These are phyloP conservation scores for Cyclophora punctaria DNA, from an alignment of 2,888 invertebrate species.

Conservation along the genomic window DNA sequence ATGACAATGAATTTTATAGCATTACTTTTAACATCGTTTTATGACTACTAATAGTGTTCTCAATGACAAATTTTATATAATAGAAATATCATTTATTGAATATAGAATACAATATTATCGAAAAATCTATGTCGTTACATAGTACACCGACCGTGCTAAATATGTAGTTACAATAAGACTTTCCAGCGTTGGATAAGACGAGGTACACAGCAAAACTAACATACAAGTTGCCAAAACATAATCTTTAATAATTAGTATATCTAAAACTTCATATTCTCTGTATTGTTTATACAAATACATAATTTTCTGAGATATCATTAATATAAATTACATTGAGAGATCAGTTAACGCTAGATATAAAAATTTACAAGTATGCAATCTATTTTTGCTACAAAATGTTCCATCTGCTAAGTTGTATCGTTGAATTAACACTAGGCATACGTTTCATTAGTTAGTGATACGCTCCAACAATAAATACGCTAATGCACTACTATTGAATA, in stretches of 20 bases:
- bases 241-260: slow-evolving; percentile 54
- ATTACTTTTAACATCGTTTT: slow-evolving; percentile 61
- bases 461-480: slow-evolving; percentile 59
- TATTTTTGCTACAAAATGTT: slow-evolving; percentile 59
- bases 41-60: slow-evolving; percentile 69
- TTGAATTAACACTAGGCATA: slow-evolving; percentile 60
- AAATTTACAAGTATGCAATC: slow-evolving; percentile 68
- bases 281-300: slow-evolving; percentile 69
- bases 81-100: slow-evolving; percentile 73
- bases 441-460: slow-evolving; percentile 55
- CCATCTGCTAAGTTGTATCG: slow-evolving; percentile 52
- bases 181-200: slow-evolving; percentile 58
- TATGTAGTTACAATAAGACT: slow-evolving; percentile 55
- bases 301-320: slow-evolving; percentile 67
- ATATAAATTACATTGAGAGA: slow-evolving; percentile 73
- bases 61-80: slow-evolving; percentile 70
- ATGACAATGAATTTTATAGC: slow-evolving; percentile 70
- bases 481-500: slow-evolving; percentile 64
- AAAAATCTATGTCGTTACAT: slow-evolving; percentile 68
- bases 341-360: slow-evolving; percentile 73
- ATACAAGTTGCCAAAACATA: slow-evolving; percentile 56
- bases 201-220: slow-evolving; percentile 57
- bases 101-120: slow-evolving; percentile 73
- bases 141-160: slow-evolving; percentile 68
- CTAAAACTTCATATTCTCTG: slow-evolving; percentile 65